Percentiles rank a stretch among this genome's conserved stretches.
Evolutionary conservation across 2,797 vertebrate genomes (phyloP).

Genomic region (Potorous gilbertii): DNA sequence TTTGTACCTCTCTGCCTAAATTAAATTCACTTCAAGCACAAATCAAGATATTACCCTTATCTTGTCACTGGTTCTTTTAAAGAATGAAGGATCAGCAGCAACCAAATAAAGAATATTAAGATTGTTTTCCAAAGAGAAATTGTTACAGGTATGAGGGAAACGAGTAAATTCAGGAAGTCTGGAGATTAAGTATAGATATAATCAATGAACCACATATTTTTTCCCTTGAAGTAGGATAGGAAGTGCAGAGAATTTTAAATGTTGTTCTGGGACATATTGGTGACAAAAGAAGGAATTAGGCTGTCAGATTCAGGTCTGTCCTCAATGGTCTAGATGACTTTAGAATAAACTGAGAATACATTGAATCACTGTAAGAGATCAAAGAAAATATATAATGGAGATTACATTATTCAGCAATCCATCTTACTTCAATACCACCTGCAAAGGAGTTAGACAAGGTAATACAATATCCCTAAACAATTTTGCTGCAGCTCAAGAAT

Average conservation of each 20-base stretch:
- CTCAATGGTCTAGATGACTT: constrained; percentile 55
- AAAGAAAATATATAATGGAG: constrained; percentile 54
- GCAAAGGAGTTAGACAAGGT: constrained; percentile 44
- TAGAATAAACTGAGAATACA: constrained; percentile 58
- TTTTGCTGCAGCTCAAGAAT: neutral
- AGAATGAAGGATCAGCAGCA: neutral
- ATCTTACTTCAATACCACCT: constrained; percentile 60
- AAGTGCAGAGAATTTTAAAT: constrained; percentile 29
- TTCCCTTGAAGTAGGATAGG: constrained; percentile 39
- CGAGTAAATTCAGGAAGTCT: neutral
- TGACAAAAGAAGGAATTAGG: constrained; percentile 46
- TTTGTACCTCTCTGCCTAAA: neutral
- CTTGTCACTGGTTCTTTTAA: neutral
- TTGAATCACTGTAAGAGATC: constrained; percentile 57
- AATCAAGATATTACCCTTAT: neutral
- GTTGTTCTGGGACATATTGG: constrained; percentile 19
- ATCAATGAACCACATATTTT: neutral
- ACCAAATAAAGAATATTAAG: neutral
- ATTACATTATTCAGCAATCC: constrained; percentile 52
- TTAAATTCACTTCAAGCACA: neutral
- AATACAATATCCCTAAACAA: constrained; percentile 5
- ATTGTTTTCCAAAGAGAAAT: neutral
- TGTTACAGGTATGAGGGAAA: neutral
- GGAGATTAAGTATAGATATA: neutral
- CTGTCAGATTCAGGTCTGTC: constrained; percentile 44